Evolutionary conservation across 2,888 invertebrate genomes (phyloP).

Genomic region (Ectemnius cavifrons): DNA sequence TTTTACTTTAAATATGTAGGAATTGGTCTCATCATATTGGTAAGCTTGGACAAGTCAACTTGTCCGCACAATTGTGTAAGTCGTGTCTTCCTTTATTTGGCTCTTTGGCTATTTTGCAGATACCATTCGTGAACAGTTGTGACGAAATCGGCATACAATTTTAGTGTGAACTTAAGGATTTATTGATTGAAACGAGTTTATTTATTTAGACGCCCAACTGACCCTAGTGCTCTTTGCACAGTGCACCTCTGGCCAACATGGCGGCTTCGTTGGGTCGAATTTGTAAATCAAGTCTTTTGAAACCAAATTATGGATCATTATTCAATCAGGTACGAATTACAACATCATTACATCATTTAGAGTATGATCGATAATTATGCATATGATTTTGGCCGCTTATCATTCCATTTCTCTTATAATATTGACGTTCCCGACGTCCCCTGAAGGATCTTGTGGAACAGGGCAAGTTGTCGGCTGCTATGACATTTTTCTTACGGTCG

Average conservation of each 20-base stretch:
- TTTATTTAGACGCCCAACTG: constrained; percentile 44
- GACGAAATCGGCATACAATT: not conserved
- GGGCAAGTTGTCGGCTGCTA: constrained; percentile 71
- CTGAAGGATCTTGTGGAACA: constrained; percentile 16
- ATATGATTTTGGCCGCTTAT: constrained; percentile 1
- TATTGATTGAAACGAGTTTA: constrained; percentile 7
- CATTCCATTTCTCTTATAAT: constrained; percentile 12
- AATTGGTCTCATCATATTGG: constrained; percentile 36
- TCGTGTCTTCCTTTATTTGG: constrained; percentile 9
- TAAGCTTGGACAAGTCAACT: constrained; percentile 39
- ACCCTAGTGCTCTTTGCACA: constrained; percentile 63
- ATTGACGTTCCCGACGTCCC: constrained; percentile 26
- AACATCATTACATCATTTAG: not conserved
- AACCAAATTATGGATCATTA: constrained; percentile 84
- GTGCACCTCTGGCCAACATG: constrained; percentile 84
- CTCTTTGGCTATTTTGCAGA: not conserved
- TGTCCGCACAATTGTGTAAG: constrained; percentile 45
- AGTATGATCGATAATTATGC: not conserved
- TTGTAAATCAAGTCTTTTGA: constrained; percentile 90
- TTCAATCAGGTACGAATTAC: constrained; percentile 85
- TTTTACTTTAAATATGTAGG: constrained; percentile 11
- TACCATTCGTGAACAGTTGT: not conserved
- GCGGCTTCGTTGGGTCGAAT: constrained; percentile 92
- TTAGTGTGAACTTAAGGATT: not conserved
- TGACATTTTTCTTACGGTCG: constrained; percentile 57